A percentile compares a stretch with the other conserved stretches of the same genome.
Evolutionary conservation across 1,140 invertebrate genomes (phyloP).

Genomic region (Sesamia nonagrioides): DNA sequence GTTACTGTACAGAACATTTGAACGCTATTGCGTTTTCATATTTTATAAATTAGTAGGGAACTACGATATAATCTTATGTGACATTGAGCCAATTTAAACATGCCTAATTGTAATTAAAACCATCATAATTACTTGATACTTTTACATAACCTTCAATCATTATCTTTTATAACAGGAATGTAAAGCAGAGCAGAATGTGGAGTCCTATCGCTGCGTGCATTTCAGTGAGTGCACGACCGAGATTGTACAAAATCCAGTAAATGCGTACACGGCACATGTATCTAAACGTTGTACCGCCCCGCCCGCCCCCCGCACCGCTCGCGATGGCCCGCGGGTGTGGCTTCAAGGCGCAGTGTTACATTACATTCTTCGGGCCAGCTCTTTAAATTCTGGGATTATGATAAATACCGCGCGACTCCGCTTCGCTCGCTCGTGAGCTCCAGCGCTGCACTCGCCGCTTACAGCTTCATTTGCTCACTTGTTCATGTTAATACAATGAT

Average conservation of each 20-base stretch:
- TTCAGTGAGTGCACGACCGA: not conserved
- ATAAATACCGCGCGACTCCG: not conserved
- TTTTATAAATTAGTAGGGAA: too few relatives aligned
- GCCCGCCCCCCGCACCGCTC: not conserved
- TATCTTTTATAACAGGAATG: not conserved
- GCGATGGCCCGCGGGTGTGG: not conserved
- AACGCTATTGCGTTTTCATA: too few relatives aligned
- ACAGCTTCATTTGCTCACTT: not conserved
- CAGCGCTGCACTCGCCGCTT: not conserved
- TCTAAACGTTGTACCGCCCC: conserved; percentile 12
- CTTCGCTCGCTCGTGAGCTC: not conserved
- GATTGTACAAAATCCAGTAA: conserved; percentile 46
- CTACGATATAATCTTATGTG: too few relatives aligned
- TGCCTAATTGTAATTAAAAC: too few relatives aligned
- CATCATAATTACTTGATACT: too few relatives aligned
- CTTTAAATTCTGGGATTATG: conserved; percentile 23
- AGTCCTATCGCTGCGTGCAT: not conserved
- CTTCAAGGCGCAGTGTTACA: conserved; percentile 13
- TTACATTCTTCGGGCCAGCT: conserved; percentile 15
- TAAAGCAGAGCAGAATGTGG: not conserved
- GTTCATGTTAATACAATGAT: not conserved
- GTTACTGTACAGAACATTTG: too few relatives aligned
- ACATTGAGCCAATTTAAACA: too few relatives aligned
- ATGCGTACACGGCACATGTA: conserved; percentile 40
- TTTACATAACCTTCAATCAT: too few relatives aligned